Evolutionary conservation across 2,797 vertebrate species (phyloP), one percentile per base, ranked within the genome.

Genomic region (Sitta carolinensis): DNA sequence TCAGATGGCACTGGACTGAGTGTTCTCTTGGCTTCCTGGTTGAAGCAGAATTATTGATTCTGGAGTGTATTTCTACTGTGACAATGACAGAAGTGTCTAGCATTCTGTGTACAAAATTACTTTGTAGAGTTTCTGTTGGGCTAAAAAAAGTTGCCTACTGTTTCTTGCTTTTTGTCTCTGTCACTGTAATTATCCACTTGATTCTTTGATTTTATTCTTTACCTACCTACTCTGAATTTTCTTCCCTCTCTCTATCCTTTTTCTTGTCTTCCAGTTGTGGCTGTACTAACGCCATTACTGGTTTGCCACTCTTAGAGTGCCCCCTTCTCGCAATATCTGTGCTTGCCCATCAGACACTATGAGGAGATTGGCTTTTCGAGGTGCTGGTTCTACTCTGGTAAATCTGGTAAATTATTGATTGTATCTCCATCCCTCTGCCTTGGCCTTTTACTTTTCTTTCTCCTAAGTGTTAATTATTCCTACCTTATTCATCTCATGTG

Each of bases 341-440:
- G 61, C 95, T 98, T 97, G 97, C 86, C 96, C 96, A 91, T 92
- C 97, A 97, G 97, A 96, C 97, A 97, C 95, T 92, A 98, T 98
- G 98, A 97, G 98, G 97, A 98, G 98, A 91, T 94, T 98, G 97
- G 98, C 98, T 97, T 98, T 98, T 97, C 98, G 98, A 97, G 98
- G 98, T 95, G 98, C 98, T 98, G 98, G 98, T 98, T 98, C 98
- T 97, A 98, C 98, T 98, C 98, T 98, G 98, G 98, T 98, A 98
- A 98, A 98, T 98, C 98, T 98, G 98, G 97, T 97, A 98, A 98
- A 98, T 98, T 98, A 94, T 97, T 97, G 96, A 97, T 97, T 95
- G 95, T 96, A 70, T 69, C 95, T 96, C 83, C 89, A 72, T 96
- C 94, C 85, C 84, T 95, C 91, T 66, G 88, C 66, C 42, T 86